Base-by-base conservation (phyloP, 2,888 invertebrate species). In the Drosophila lacicola region DNA sequence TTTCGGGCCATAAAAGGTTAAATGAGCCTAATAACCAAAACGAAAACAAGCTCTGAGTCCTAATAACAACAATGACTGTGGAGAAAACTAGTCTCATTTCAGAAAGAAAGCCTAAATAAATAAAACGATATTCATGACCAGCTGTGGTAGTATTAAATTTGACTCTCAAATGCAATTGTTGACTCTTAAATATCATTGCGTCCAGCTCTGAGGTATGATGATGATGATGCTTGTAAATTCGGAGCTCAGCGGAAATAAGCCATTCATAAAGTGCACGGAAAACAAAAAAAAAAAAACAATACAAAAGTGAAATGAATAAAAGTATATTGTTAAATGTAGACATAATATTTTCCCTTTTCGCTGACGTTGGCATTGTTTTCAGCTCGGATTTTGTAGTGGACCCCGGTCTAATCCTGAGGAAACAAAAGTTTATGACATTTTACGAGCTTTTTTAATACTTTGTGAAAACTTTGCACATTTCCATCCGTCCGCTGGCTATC, bases 391-490 rank as follows among this genome's bases (percentile, higher is more conserved):
- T 53, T 68, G 54, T 69, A 78, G 70, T 80, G 74, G 81, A 67
- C 81, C 46, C 62, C 47, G 68, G 62, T 53, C 76, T 82, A 85
- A 85, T 82, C 86, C 81, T 67, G 67, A 69, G 68, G 66, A 82
- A 82, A 82, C 83, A 82, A 82, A 80, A 82, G 74, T 86, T 82
- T 86, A 82, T 82, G 82, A 77, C 82, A 80, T 86, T 82, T 82
- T 82, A 82, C 83, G 82, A 82, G 80, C 70, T 69, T 82, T 80
- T 76, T 80, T 82, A 86, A 86, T 88, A 89, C 88, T 90, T 87
- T 89, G 82, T 78, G 74, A 82, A 90, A 89, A 89, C 79, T 89
- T 84, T 82, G 73, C 72, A 66, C 71, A 76, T 79, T 70, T 51
- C 64, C 75, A 57, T 57, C 60, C 64, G 56, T 74, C 42, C 71